Base-by-base conservation (phyloP, 1,140 invertebrate species). In the Cydia pomonella region DNA sequence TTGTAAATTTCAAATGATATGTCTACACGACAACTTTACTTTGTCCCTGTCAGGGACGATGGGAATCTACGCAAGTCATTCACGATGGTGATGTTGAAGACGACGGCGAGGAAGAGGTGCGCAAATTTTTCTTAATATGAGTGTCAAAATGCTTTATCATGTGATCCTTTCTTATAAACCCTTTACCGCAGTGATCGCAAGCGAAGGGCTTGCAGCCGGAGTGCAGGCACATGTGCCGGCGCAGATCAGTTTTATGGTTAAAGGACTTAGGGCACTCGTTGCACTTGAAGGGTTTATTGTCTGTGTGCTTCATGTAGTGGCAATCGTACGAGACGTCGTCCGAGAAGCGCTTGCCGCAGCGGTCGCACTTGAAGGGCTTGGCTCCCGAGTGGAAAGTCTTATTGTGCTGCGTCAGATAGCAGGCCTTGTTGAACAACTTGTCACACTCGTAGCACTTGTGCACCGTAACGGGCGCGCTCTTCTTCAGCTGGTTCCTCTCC, bases 161-260 rank as follows among this genome's bases (percentile, higher is more conserved):
- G 90, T 99, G 98, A 90, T 99, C 98, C 89, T 98, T 98, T 72
- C 98, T 95, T 79, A 97, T 98, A 91, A 98, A 98, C 25, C 97
- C 97, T 92, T 98, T 99, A 63, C 95, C 95, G 87, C 97, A 98
- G 44, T 94, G 94, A 73, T 95, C 94, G 93, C 97, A 98, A 64
- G 95, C 93, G 88, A 96, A 98, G 13, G 97, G 97, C 85, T 97
- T 97, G 79, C 95, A 94, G 12, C 95, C 97, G 75, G 95, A 97
- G 89, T 98, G 97, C 62, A 97, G 95, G 83, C 97, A 97, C 93
- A 97, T 95, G 89, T 99, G 98, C 59, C 98, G 94, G 21, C 97
- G 95, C 78, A 98, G 93, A 88, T 99, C 98, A 38, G 98, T 98
- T 91, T 98, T 98, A 89, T 98, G 97, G 77, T 95, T 94, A 77